Conservation (phyloP, 2,797 vertebrate genomes). For the Alauda arvensis region DNA sequence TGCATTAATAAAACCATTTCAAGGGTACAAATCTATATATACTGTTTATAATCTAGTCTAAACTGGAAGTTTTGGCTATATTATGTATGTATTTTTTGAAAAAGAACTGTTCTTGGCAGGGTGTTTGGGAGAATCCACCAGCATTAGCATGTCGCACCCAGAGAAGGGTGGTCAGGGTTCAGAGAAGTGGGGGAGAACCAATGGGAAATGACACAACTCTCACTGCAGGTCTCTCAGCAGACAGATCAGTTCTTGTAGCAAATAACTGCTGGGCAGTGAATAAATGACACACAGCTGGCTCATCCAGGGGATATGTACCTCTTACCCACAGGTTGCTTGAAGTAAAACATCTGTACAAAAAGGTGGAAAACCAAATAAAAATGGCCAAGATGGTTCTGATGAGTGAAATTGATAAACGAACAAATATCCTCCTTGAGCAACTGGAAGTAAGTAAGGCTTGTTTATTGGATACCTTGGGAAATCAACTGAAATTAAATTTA, state of each 20-base stretch:
- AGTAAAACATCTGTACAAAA: conserved; percentile 90
- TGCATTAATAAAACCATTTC: not conserved
- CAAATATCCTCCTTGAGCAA: conserved; percentile 94
- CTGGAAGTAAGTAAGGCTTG: conserved; percentile 85
- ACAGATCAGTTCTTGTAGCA: not conserved
- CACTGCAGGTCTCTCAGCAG: not conserved
- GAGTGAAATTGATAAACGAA: conserved; percentile 95
- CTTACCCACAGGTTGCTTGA: conserved; percentile 83
- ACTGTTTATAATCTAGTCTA: not conserved
- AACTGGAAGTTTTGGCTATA: not conserved
- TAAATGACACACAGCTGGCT: not conserved
- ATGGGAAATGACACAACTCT: not conserved
- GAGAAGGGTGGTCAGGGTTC: not conserved
- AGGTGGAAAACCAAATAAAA: conserved; percentile 98
- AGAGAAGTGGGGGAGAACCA: not conserved
- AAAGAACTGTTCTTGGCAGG: not conserved
- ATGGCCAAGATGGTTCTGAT: conserved; percentile 98
- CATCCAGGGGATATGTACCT: not conserved
- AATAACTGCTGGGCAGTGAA: not conserved
- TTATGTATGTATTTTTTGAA: not conserved
- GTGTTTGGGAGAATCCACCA: not conserved
- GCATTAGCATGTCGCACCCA: not conserved
- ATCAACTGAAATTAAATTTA: conserved; percentile 12
- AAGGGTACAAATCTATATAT: not conserved
- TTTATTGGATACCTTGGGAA: conserved; percentile 7